Percentiles rank a stretch among this genome's conserved stretches.
Evolutionary conservation across 2,113 vertebrate genomes (phyloP).

Genomic region (Rafetus swinhoei): DNA sequence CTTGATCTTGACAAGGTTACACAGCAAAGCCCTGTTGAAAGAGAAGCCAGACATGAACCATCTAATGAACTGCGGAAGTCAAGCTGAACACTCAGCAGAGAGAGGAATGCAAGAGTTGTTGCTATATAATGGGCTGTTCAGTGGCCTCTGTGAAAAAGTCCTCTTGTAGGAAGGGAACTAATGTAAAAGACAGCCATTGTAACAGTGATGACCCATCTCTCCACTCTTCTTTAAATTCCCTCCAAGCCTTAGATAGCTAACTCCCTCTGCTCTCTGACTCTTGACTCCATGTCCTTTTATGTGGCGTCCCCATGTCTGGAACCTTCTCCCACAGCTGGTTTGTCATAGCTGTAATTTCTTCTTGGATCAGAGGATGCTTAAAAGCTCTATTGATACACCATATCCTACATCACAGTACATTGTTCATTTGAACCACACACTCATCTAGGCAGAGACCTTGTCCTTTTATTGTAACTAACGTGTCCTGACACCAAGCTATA

Average conservation of each 20-base stretch:
- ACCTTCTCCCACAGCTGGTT: neutral
- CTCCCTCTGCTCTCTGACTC: neutral
- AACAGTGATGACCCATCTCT: neutral
- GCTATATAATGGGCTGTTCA: neutral
- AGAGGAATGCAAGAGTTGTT: neutral
- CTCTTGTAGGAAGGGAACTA: neutral
- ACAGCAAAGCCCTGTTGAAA: constrained; percentile 88
- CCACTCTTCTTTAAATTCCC: neutral
- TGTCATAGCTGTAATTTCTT: neutral
- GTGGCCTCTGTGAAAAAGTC: fast-evolving
- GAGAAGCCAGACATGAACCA: constrained; percentile 38
- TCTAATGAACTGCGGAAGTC: neutral
- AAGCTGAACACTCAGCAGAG: neutral
- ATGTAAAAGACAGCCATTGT: neutral
- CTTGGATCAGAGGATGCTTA: neutral
- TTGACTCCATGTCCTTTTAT: neutral
- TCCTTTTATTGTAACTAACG: neutral
- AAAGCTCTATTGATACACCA: neutral
- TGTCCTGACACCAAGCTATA: too few relatives aligned
- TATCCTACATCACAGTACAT: neutral
- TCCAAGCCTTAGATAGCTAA: fast-evolving
- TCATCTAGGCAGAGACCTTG: neutral
- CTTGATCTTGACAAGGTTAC: constrained; percentile 96
- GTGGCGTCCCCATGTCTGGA: neutral
- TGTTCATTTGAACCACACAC: neutral